Conservation (phyloP, 2,113 vertebrate genomes). For the Notothenia rossii region DNA sequence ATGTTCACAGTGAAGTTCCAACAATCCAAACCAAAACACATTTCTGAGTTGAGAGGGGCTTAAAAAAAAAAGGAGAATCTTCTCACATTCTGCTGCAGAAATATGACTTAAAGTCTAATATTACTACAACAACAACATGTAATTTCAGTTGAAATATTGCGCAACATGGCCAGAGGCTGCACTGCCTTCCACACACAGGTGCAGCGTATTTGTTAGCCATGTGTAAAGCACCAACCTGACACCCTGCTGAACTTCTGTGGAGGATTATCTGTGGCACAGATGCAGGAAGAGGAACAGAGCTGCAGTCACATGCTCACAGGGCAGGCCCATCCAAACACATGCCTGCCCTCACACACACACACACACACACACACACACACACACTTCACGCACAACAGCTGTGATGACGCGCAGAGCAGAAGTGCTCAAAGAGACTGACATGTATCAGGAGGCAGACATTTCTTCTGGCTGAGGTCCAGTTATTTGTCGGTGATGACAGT, state of each 20-base stretch:
- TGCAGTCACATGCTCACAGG: constrained; percentile 47
- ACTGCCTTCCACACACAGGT: constrained; percentile 47
- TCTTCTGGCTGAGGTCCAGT: constrained; percentile 62
- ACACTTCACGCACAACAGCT: constrained; percentile 30
- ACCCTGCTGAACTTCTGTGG: constrained; percentile 53
- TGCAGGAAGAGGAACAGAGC: constrained; percentile 48
- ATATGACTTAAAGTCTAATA: background rate
- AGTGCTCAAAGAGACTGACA: constrained; percentile 41
- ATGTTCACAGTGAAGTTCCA: constrained; percentile 10
- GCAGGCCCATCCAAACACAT: constrained; percentile 51
- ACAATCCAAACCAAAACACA: constrained; percentile 8
- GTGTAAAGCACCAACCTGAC: constrained; percentile 43
- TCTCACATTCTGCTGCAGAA: background rate
- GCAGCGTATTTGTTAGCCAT: constrained; percentile 39
- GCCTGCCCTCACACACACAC: constrained; percentile 19
- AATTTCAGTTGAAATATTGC: constrained; percentile 27
- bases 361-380: constrained; percentile 15
- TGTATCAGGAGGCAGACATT: constrained; percentile 47
- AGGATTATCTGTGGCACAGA: constrained; percentile 59
- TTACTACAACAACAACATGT: constrained; percentile 2
- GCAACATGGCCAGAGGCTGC: constrained; percentile 1
- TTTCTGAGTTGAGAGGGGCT: background rate
- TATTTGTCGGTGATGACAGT: constrained; percentile 50
- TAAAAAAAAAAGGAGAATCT: background rate
- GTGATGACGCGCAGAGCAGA: constrained; percentile 57